phyloP scores from a whole-genome alignment of 2,797 vertebrate species.

The Chelonia mydas region DNA sequence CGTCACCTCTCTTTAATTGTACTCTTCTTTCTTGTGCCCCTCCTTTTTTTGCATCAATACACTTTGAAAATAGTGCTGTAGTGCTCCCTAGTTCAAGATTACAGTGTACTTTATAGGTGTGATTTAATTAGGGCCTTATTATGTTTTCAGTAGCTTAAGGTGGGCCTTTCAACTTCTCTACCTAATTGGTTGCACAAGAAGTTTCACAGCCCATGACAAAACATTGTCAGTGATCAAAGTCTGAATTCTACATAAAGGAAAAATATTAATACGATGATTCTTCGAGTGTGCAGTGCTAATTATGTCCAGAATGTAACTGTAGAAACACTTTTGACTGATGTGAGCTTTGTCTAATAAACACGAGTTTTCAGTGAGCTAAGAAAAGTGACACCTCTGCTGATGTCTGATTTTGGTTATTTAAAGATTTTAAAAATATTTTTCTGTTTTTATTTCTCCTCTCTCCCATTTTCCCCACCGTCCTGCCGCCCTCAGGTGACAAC shows the following conservation, averaged over 20 bases:
- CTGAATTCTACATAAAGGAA: conserved; percentile 86
- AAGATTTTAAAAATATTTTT: conserved; percentile 54
- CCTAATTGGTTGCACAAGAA: conserved; percentile 90
- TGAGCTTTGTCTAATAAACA: conserved; percentile 82
- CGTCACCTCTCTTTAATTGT: conserved; percentile 74
- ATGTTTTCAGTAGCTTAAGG: conserved; percentile 88
- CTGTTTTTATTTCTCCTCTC: conserved; percentile 63
- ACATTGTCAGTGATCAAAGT: conserved; percentile 90
- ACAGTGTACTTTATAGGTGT: conserved; percentile 82
- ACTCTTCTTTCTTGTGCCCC: conserved; percentile 68
- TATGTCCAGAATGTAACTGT: conserved; percentile 83
- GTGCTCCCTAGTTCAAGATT: conserved; percentile 81
- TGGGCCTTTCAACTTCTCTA: conserved; percentile 88
- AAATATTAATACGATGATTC: conserved; percentile 86
- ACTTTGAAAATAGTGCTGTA: conserved; percentile 81
- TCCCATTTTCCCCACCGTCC: not conserved
- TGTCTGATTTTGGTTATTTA: conserved; percentile 69
- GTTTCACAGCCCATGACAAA: conserved; percentile 88
- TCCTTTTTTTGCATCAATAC: conserved; percentile 77
- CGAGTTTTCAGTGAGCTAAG: conserved; percentile 76
- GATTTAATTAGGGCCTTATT: conserved; percentile 90
- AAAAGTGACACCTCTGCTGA: conserved; percentile 70
- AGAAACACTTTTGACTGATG: conserved; percentile 83
- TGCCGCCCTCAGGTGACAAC: conserved; percentile 89
- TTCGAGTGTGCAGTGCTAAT: conserved; percentile 83